Conservation (phyloP, 2,888 invertebrate species). For the Apocheima hispidaria region DNA sequence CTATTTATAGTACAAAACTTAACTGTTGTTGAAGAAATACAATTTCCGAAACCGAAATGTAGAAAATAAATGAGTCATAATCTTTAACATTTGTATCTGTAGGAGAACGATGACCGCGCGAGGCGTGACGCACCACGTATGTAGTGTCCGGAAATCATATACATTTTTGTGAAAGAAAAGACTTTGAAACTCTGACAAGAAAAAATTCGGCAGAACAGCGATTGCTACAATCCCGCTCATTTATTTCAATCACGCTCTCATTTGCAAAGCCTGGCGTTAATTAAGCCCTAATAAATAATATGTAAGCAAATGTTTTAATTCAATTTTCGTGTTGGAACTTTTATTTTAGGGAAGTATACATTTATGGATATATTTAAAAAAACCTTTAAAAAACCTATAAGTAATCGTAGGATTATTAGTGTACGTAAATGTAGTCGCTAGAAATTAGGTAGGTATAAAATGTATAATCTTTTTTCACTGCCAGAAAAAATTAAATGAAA, state of each 20-base stretch:
- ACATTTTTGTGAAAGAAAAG: constrained; percentile 8
- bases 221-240: not conserved
- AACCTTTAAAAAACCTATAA: no score
- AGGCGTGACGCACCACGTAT: constrained; percentile 56
- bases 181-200: constrained; percentile 6
- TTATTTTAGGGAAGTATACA: no score
- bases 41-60: constrained; percentile 44
- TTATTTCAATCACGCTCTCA: not conserved
- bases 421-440: no score
- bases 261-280: no score
- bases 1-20: not conserved
- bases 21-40: constrained; percentile 2
- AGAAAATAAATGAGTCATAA: constrained; percentile 73
- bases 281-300: no score
- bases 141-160: constrained; percentile 33
- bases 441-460: no score
- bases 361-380: no score
- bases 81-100: constrained; percentile 56
- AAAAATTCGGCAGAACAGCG: not conserved
- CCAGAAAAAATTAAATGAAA: no score
- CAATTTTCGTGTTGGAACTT: no score
- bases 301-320: not conserved
- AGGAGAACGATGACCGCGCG: constrained; percentile 77
- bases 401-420: no score
- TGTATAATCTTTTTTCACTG: no score